Evolutionary conservation across 2,113 vertebrate genomes (phyloP), one percentile per base, ranked within the genome.

Genomic region (Elephantulus edwardii): DNA sequence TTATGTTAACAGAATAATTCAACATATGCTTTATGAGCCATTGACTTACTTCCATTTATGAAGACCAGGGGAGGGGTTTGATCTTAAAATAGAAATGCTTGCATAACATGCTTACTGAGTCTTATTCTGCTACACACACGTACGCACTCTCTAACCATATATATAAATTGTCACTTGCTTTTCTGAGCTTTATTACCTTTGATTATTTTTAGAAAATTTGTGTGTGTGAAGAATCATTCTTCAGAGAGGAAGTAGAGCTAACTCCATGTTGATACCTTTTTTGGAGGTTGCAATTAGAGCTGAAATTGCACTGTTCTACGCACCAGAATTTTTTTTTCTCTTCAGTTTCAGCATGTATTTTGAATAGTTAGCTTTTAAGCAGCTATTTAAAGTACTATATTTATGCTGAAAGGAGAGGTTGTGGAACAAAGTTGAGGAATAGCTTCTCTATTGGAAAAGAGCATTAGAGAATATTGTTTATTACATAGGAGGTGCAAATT

Each of bases 1-100:
- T 88, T 95, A 13, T 93, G 40, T 60, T 91, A 91, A 92, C 8
- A 88, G 35, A 28, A 80, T 88, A 2, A 12, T 94, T 94, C 50
- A 79, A 81, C 90, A 52, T 90, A 30, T 87, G 88, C 75, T 93
- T 95, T 71, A 72, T 74, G 78, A 60, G 42, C 71, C 95, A 84
- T 66, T 95, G 74, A 64, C 48, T 72, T 89, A 58, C 75, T 95
- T 95, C 64, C 20, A 71, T 74, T 86, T 79, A 26, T 90, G 93
- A 88, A 92, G 60, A 84, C 30, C 86, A 68, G 50, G 54, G 40
- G 77, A 50, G 3, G 35, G 19, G 10, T 60, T 76, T 95, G 89
- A 91, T 93, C 95, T 35, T 35, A 83, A 93, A 88, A 48, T 50
- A n/a, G 6, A 74, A 52, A 50, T 50, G 22, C 35, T 54, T 86